These are phyloP conservation scores for Glaucomys volans DNA, from an alignment of 2,113 vertebrate species.

Conservation along the genomic window DNA sequence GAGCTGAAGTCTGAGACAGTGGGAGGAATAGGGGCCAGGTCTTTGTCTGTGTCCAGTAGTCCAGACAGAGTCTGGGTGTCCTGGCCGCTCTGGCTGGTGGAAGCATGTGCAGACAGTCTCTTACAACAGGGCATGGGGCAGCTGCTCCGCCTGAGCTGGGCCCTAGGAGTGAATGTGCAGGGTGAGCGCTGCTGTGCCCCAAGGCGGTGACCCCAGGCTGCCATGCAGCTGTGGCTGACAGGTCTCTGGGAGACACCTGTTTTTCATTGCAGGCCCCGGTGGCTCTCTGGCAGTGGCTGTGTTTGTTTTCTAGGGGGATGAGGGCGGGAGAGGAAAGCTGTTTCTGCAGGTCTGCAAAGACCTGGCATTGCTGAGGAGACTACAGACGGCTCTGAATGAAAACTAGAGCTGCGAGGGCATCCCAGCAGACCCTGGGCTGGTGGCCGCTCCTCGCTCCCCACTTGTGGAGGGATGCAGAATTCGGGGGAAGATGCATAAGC, in stretches of 20 bases:
- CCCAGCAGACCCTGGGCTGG: background rate
- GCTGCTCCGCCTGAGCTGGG: rapidly evolving
- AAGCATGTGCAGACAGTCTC: background rate
- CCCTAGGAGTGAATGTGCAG: background rate
- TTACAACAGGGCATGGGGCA: background rate
- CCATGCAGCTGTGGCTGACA: background rate
- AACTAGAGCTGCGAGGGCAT: background rate
- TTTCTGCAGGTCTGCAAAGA: slow-evolving; percentile 58
- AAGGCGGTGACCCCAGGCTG: slow-evolving; percentile 45
- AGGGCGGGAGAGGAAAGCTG: background rate
- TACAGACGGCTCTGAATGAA: background rate
- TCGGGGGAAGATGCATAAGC: rapidly evolving
- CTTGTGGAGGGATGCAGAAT: background rate
- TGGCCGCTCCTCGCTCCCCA: background rate
- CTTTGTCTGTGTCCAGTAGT: background rate
- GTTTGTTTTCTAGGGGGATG: slow-evolving; percentile 42
- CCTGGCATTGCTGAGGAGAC: background rate
- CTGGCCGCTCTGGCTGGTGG: background rate
- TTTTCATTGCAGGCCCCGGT: slow-evolving; percentile 74
- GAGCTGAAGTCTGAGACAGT: background rate
- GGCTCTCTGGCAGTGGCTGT: slow-evolving; percentile 61
- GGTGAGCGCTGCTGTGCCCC: background rate
- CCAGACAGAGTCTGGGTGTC: background rate
- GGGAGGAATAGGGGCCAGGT: background rate
- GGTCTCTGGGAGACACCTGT: slow-evolving; percentile 72